A percentile compares a stretch with the other conserved stretches of the same genome.
These are phyloP conservation scores for Criorhina ranunculi DNA, from an alignment of 2,888 invertebrate species.

Conservation along the genomic window DNA sequence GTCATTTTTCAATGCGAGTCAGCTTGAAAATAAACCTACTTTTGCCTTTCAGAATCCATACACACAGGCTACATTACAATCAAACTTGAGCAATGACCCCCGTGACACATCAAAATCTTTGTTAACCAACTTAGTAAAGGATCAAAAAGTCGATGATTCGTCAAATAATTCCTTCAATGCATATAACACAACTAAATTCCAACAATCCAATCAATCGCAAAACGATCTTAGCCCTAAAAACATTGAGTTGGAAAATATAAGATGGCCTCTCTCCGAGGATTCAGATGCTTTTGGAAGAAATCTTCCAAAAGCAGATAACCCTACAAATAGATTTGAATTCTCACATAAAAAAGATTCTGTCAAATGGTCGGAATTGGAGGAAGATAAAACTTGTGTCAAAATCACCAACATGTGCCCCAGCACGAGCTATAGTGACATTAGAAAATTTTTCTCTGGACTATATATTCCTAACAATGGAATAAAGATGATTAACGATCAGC, in stretches of 20 bases:
- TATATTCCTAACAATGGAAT: conserved; percentile 92
- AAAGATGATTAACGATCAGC: conserved; percentile 92
- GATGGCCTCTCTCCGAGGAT: not conserved
- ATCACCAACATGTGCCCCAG: conserved; percentile 90
- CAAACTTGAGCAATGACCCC: conserved; percentile 56
- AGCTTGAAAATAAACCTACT: conserved; percentile 65
- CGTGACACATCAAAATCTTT: conserved; percentile 54
- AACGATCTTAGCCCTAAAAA: conserved; percentile 6
- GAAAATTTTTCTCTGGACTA: conserved; percentile 92
- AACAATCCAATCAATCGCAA: conserved; percentile 16
- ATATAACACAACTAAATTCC: conserved; percentile 28
- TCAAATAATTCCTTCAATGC: conserved; percentile 34
- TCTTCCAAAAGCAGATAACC: conserved; percentile 37
- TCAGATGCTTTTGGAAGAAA: conserved; percentile 65
- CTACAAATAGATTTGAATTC: conserved; percentile 48
- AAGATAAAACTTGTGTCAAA: conserved; percentile 87
- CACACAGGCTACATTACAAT: conserved; percentile 75
- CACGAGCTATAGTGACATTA: conserved; percentile 91
- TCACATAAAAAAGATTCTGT: conserved; percentile 47
- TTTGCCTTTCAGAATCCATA: conserved; percentile 80
- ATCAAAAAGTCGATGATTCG: conserved; percentile 13
- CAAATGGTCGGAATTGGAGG: conserved; percentile 51
- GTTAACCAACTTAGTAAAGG: not conserved
- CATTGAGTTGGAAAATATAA: conserved; percentile 9
- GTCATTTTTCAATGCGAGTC: conserved; percentile 56